Percentiles rank a stretch among this genome's conserved stretches.
Conservation (phyloP, 2,888 invertebrate genomes). For the Acanthopleura granulata region DNA sequence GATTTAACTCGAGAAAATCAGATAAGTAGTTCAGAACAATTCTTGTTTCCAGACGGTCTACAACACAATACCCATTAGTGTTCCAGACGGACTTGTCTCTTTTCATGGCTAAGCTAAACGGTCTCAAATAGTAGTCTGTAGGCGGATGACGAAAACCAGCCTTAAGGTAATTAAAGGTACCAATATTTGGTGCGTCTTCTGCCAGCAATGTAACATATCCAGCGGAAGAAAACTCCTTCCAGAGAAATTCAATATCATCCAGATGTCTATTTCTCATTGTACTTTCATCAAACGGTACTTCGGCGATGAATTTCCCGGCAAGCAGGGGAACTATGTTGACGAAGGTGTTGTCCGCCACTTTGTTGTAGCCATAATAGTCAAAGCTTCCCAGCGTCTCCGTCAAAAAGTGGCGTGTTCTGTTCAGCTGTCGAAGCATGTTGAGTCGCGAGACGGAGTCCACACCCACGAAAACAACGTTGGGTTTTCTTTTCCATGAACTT, state of each 20-base stretch:
- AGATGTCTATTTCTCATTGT: slow-evolving; percentile 34
- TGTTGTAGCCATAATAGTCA: slow-evolving; percentile 89
- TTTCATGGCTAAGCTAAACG: slow-evolving; percentile 77
- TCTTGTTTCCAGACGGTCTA: slow-evolving; percentile 78
- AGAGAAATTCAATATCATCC: slow-evolving; percentile 79
- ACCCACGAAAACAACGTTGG: slow-evolving; percentile 84
- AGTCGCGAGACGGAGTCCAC: slow-evolving; percentile 87
- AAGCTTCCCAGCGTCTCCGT: slow-evolving; percentile 77
- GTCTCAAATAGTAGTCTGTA: slow-evolving; percentile 87
- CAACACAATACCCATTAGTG: slow-evolving; percentile 75
- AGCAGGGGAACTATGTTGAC: slow-evolving; percentile 88
- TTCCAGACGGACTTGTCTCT: slow-evolving; percentile 54
- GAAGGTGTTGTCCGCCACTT: slow-evolving; percentile 93
- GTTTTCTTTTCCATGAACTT: slow-evolving; percentile 28
- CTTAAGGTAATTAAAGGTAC: slow-evolving; percentile 85
- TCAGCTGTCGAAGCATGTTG: slow-evolving; percentile 88
- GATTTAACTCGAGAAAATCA: slow-evolving; percentile 75
- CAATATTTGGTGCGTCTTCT: slow-evolving; percentile 85
- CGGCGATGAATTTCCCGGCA: slow-evolving; percentile 56
- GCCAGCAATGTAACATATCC: slow-evolving; percentile 84
- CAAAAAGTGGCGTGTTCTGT: slow-evolving; percentile 75
- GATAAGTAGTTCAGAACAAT: slow-evolving; percentile 77
- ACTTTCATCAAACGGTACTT: slow-evolving; percentile 42
- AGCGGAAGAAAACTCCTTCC: slow-evolving; percentile 83
- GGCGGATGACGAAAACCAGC: slow-evolving; percentile 82